Evolutionary conservation across 1,140 invertebrate genomes (phyloP), one percentile per base, ranked within the genome.

Genomic region (Megalonaias nervosa): DNA sequence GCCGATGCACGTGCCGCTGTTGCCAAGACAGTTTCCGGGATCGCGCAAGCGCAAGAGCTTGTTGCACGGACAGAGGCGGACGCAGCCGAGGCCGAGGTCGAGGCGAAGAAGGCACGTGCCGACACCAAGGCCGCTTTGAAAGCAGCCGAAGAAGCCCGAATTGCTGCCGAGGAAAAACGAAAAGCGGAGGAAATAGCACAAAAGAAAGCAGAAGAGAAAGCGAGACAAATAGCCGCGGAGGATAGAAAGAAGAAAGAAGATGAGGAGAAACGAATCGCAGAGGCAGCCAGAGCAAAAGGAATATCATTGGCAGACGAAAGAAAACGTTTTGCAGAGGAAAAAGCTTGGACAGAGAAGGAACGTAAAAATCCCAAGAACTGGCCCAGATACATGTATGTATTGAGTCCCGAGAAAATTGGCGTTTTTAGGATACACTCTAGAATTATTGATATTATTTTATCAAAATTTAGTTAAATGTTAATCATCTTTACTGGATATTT

Each of bases 281-380:
- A 83, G 58, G 67, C 80, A 59, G 80, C 74, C 5, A 76, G 64
- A 16, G 65, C 21, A 16, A 83, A 82, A 74, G 83, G 80, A 61
- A 85, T 73, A 16, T 65, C 74, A 48, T 67, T 81, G 17, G 75
- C 69, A 38, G 61, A 73, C 13, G 83, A 80, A 62, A 71, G 74
- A 38, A 55, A 65, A 60, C 71, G n/a, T 6, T 69, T 71, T 68
- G 72, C 69, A 69, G 67, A 80, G 64, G 82, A 81, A 71, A 70
- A 71, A 57, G 60, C 15, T 57, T 48, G 21, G 26, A 68, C 67
- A 75, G 81, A 83, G 60, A 71, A 19, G 56, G 81, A 79, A 66
- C 72, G 78, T 48, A 82, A 77, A 67, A 82, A 83, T 69, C 81
- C 81, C 6, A 80, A 81, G 17, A 84, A 82, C 79, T 86, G 85